Base-by-base conservation (phyloP, 2,888 invertebrate genomes). In the Eubasilissa splendida region DNA sequence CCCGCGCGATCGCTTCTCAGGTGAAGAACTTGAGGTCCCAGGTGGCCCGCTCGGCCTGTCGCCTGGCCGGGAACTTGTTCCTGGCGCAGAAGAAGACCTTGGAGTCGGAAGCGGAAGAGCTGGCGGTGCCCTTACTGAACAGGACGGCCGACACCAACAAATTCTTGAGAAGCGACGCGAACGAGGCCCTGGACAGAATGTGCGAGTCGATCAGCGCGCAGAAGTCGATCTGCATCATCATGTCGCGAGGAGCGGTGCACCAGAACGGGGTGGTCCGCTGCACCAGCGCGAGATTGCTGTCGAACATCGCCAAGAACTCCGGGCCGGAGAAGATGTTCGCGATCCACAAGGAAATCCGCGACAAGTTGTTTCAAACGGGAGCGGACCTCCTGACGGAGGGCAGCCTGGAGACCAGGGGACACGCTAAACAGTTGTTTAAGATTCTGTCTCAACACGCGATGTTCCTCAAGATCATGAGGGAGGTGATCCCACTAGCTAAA, bases 81-180 rank as follows among this genome's bases (percentile, higher is more conserved):
- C 89, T 90, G 52, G 88, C 92, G 4, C 92, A 93, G 81, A 91
- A 91, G 2, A 91, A 91, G 9, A 88, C 87, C 5, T 86, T 93
- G 3, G 93, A 93, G 63, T 89, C 96, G 89, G 98, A 98, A 88
- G 90, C 97, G 77, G 98, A 99, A 86, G 96, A 96, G 86, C 91
- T 97, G 75, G 94, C 95, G 0, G 93, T 92, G 33, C 94, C 96
- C 10, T 89, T 99, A 80, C 91, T 99, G 53, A 95, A 96, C 85
- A 94, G 98, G 82, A 95, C 96, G 74, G 97, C 97, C 0, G 99
- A 99, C 86, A 98, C 97, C 8, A 98, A 98, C 88, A 94, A 95
- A 85, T 98, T 99, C 87, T 92, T 99, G 75, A 92, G 98, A 33
- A 95, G 95, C 56, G 99, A 99, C 88, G 96, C 97, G 3, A 94